Conservation (phyloP, 2,888 invertebrate species). For the Lapara coniferarum region DNA sequence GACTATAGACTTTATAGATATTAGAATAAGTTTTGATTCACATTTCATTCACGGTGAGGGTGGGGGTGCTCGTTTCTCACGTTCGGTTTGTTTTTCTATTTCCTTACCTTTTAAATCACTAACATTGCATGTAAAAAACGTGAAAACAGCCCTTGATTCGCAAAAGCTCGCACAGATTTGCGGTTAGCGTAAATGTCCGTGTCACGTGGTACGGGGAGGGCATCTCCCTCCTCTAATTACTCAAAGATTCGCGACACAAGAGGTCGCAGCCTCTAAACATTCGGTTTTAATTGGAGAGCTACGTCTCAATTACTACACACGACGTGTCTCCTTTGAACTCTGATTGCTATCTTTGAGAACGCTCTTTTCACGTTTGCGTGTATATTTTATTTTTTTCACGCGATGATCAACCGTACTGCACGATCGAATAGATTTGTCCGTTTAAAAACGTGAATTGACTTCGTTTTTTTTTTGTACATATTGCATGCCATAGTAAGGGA, state of each 20-base stretch:
- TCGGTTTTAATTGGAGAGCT: constrained; percentile 78
- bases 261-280: constrained; percentile 61
- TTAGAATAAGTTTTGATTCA: constrained; percentile 21
- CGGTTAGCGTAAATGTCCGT: constrained; percentile 52
- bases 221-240: constrained; percentile 58
- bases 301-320: constrained; percentile 70
- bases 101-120: constrained; percentile 53
- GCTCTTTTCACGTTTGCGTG: constrained; percentile 36
- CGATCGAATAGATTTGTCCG: neutral
- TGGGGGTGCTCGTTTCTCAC: constrained; percentile 41
- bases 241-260: constrained; percentile 58
- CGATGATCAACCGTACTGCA: constrained; percentile 8
- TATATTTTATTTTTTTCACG: constrained; percentile 22
- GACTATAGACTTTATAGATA: neutral
- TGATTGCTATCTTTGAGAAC: constrained; percentile 65
- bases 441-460: neutral
- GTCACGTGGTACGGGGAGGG: constrained; percentile 47
- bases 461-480: neutral
- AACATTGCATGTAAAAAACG: constrained; percentile 45
- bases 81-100: constrained; percentile 32
- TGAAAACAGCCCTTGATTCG: constrained; percentile 44
- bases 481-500: neutral
- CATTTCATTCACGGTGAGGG: constrained; percentile 40
- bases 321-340: constrained; percentile 70
- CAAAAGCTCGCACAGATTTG: constrained; percentile 44